phyloP scores from a whole-genome alignment of 2,113 vertebrate genomes.

The Phainopepla nitens region DNA sequence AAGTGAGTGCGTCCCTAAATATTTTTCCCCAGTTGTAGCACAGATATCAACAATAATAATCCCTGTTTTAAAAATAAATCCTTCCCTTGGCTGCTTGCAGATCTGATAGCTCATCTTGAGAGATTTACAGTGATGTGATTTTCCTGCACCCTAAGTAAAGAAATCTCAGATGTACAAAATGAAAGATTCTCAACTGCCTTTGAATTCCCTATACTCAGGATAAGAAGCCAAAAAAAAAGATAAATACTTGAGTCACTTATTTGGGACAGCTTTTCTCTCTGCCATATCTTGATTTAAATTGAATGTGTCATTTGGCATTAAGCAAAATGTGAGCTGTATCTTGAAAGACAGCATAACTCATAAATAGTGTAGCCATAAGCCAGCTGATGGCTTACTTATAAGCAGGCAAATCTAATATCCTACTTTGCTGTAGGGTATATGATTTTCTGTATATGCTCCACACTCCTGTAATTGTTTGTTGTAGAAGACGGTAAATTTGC shows the following conservation, averaged over 20 bases:
- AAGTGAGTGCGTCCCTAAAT: neutral
- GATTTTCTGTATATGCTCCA: constrained; percentile 32
- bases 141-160: neutral
- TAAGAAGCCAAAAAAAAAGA: neutral
- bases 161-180: neutral
- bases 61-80: neutral
- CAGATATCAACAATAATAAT: neutral
- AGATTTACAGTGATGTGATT: neutral
- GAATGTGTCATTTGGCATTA: constrained; percentile 37
- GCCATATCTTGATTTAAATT: constrained; percentile 34
- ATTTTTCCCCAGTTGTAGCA: neutral
- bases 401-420: constrained; percentile 53
- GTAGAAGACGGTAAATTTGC: constrained; percentile 21
- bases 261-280: neutral
- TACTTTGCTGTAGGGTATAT: constrained; percentile 39
- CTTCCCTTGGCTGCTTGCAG: neutral
- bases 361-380: constrained; percentile 24
- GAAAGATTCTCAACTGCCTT: neutral
- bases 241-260: neutral
- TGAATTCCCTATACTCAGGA: neutral
- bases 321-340: constrained; percentile 16
- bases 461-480: constrained; percentile 22
- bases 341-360: constrained; percentile 35
- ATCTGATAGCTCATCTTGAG: neutral
- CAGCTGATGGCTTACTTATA: constrained; percentile 32